phyloP scores from a whole-genome alignment of 2,888 invertebrate genomes.

The Macrophya annulata region DNA sequence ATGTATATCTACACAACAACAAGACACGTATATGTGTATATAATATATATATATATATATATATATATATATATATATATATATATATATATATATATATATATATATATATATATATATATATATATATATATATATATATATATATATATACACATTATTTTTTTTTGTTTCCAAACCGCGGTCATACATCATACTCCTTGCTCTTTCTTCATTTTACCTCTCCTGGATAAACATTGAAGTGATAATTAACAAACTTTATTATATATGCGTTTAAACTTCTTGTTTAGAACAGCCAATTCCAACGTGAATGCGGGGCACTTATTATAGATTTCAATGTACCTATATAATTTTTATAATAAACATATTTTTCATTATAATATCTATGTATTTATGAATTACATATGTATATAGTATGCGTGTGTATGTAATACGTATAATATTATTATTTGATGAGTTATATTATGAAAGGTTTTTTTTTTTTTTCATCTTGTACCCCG shows the following conservation, averaged over 20 bases:
- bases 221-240: not conserved
- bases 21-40: not conserved
- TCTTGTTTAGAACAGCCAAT: not conserved
- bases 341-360: not conserved
- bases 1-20: not conserved
- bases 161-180: not conserved
- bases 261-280: not conserved
- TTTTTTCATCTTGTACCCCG: no score
- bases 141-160: no score
- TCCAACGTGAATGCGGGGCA: not conserved
- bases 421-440: no score
- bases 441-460: not conserved
- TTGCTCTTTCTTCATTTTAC: not conserved
- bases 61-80: no score
- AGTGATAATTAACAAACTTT: not conserved
- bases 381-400: no score
- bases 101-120: no score
- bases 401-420: no score
- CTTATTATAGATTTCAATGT: conserved; percentile 12
- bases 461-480: not conserved
- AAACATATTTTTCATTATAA: not conserved
- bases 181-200: not conserved
- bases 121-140: not conserved
- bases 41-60: no score
- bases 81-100: not conserved